Conservation (phyloP, 2,888 invertebrate genomes). For the Marasmarcha lunaedactyla region DNA sequence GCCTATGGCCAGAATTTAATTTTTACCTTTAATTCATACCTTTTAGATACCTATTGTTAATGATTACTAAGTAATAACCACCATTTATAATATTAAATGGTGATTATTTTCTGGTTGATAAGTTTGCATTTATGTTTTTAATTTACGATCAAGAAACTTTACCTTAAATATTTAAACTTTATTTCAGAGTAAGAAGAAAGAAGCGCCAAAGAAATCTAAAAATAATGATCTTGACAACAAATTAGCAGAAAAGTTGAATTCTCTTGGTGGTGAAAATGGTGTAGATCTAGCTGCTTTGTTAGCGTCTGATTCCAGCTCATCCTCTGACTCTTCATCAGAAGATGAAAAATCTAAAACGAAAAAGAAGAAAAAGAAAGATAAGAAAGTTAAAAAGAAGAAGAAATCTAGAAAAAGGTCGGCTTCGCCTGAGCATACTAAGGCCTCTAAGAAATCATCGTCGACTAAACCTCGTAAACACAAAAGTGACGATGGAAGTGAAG, state of each 20-base stretch:
- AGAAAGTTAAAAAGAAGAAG: slow-evolving; percentile 35
- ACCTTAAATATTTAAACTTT: too few relatives aligned
- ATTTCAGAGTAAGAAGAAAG: slow-evolving; percentile 28
- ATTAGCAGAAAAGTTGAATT: slow-evolving; percentile 77
- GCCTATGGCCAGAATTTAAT: too few relatives aligned
- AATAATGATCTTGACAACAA: slow-evolving; percentile 74
- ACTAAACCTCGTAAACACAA: slow-evolving; percentile 11
- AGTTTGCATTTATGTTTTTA: too few relatives aligned
- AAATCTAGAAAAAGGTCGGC: slow-evolving; percentile 21
- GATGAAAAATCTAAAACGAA: slow-evolving; percentile 26
- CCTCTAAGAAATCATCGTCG: slow-evolving; percentile 15
- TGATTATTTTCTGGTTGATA: too few relatives aligned
- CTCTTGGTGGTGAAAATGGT: slow-evolving; percentile 61
- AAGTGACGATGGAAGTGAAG: not conserved
- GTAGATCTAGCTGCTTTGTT: slow-evolving; percentile 44
- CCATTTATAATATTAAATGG: too few relatives aligned
- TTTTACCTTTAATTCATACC: too few relatives aligned
- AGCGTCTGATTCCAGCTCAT: slow-evolving; percentile 38
- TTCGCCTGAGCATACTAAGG: slow-evolving; percentile 8
- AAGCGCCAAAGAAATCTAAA: slow-evolving; percentile 23
- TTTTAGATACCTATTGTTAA: too few relatives aligned
- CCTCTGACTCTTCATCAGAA: slow-evolving; percentile 32
- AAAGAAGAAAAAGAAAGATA: slow-evolving; percentile 38
- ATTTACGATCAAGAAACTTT: too few relatives aligned
- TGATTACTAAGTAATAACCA: too few relatives aligned